These are phyloP conservation scores for Kuschelorhynchus macadamiae DNA, from an alignment of 2,888 invertebrate species.

Conservation along the genomic window DNA sequence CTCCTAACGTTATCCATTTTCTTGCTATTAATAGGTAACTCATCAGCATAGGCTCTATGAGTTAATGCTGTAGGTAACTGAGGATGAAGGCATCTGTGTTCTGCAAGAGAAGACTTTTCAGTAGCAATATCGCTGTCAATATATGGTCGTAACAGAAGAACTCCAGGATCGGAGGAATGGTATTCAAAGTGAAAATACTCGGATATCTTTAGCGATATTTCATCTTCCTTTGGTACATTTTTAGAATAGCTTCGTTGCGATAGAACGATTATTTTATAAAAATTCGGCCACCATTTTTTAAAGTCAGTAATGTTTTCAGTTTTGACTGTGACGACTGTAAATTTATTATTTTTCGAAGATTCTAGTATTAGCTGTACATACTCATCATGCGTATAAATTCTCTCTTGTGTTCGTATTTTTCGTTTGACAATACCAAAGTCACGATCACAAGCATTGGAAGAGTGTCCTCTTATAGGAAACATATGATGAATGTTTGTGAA, in stretches of 20 bases:
- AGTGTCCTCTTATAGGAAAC: conserved; percentile 6
- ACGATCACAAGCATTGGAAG: background rate
- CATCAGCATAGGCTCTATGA: too few relatives aligned
- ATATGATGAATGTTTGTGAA: conserved; percentile 7
- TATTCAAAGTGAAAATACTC: background rate
- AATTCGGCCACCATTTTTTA: background rate
- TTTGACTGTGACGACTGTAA: background rate
- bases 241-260: background rate
- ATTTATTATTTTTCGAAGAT: background rate
- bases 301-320: background rate
- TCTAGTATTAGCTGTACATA: background rate
- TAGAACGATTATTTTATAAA: background rate
- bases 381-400: background rate
- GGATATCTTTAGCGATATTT: background rate
- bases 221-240: too few relatives aligned
- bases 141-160: background rate
- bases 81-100: background rate
- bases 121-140: background rate
- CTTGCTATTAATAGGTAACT: background rate
- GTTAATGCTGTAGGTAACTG: too few relatives aligned
- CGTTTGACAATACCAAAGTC: background rate
- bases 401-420: conserved; percentile 1
- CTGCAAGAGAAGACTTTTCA: background rate
- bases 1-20: conserved; percentile 6
- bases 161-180: conserved; percentile 8